phyloP scores from a whole-genome alignment of 2,113 vertebrate genomes.

The Parus major region DNA sequence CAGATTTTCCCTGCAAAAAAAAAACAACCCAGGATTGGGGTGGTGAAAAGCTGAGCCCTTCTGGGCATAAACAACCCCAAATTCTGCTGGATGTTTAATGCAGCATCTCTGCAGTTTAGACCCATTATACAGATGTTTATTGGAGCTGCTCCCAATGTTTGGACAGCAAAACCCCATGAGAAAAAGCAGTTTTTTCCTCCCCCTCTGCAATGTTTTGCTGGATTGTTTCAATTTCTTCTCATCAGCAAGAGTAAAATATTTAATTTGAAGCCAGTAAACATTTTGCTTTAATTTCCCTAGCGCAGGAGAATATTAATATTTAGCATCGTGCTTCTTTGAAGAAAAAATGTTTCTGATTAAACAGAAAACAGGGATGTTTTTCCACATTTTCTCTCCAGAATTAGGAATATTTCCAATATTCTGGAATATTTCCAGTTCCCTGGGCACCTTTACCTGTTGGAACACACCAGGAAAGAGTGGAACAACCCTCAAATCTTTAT shows the following conservation, averaged over 20 bases:
- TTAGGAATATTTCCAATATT: background rate
- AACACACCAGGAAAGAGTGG: background rate
- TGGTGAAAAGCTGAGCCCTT: background rate
- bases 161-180: background rate
- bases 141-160: constrained; percentile 3
- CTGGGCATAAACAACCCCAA: background rate
- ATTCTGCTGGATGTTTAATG: background rate
- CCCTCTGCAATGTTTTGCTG: background rate
- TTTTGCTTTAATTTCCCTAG: background rate
- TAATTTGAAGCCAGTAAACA: background rate
- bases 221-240: background rate
- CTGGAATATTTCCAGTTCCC: background rate
- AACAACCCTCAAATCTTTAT: background rate
- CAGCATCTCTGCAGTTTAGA: constrained; percentile 3
- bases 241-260: constrained; percentile 5
- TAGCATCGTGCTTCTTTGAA: background rate
- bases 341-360: background rate
- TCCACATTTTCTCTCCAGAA: background rate
- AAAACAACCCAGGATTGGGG: background rate
- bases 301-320: background rate
- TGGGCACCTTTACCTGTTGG: background rate
- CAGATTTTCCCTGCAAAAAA: background rate
- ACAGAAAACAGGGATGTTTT: background rate
- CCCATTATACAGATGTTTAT: constrained; percentile 55
- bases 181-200: constrained; percentile 36